A percentile compares a stretch with the other conserved stretches of the same genome.
Conservation (phyloP, 2,888 invertebrate genomes). For the Synergus gifuensis region DNA sequence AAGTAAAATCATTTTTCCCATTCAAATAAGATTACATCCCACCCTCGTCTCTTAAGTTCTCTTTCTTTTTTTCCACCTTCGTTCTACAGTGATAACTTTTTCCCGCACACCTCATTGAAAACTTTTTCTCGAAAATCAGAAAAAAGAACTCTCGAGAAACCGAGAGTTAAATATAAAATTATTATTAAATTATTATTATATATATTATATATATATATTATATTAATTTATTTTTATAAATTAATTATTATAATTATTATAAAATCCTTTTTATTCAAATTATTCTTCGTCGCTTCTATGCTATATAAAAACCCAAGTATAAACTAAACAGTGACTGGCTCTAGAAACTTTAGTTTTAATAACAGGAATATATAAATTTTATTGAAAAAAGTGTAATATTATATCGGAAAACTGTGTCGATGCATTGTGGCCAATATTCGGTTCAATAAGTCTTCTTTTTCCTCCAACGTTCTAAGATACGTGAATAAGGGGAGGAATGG, state of each 20-base stretch:
- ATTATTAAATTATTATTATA: no score
- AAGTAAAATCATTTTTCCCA: neutral
- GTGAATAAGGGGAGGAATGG: neutral
- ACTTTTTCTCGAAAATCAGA: neutral
- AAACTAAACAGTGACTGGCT: no score
- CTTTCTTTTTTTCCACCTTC: slow-evolving; percentile 4
- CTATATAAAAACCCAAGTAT: no score
- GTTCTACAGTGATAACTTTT: slow-evolving; percentile 2
- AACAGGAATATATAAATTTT: no score
- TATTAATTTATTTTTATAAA: no score
- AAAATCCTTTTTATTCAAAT: no score
- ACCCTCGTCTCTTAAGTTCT: neutral
- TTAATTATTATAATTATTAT: no score
- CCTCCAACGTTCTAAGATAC: neutral
- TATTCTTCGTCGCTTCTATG: no score
- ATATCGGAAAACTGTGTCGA: slow-evolving; percentile 55
- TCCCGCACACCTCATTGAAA: neutral
- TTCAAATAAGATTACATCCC: neutral
- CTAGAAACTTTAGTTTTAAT: no score
- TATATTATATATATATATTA: no score
- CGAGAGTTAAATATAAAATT: no score
- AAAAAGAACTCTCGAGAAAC: neutral
- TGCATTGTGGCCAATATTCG: slow-evolving; percentile 56
- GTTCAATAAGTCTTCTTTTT: slow-evolving; percentile 49
- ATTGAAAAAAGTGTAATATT: no score